Base-by-base conservation (phyloP, 2,797 vertebrate species). In the Microcaecilia unicolor region DNA sequence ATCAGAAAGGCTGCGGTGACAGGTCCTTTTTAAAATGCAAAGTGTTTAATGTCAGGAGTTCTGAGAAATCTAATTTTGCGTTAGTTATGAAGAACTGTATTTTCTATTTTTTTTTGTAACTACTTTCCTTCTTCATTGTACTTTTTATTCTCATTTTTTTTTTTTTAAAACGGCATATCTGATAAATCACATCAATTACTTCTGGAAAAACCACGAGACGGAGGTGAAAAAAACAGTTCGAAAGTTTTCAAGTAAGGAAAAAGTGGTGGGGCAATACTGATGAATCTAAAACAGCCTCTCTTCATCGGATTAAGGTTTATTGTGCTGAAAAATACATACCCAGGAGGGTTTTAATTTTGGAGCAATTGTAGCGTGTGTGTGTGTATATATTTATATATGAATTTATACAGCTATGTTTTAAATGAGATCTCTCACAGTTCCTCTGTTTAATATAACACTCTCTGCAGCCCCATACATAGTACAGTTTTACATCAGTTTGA, bases 281-380 rank as follows among this genome's bases (percentile, higher is more conserved):
- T 74, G 74, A 82, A 84, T 81, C 78, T 79, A 79, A 72, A 81
- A 58, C 59, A 58, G 67, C 61, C 34, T 25, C 40, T 51, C 55
- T 71, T 86, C 81, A 85, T 85, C 84, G 77, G 74, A 84, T 80
- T 81, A 84, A 61, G 64, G 70, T 68, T 80, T 81, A 85, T 86
- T 87, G 81, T 87, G 75, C 72, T 73, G 81, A 81, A 74, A 77
- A 82, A 85, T 83, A 82, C 60, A 74, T 68, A 58, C 78, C 81
- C 79, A 76, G 69, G 45, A 78, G 78, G 81, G 78, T 77, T 86
- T 89, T 87, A 83, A 86, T 90, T 87, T 85, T 50, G 67, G 72
- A 75, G 55, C 61, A 77, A 80, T 86, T 83, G 81, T 77, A 80
- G 79, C 76, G 78, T 78, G 80, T 74, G 55, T 63, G 78, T 78